Percentiles rank a stretch among this genome's conserved stretches.
These are phyloP conservation scores for Holacanthella duospinosa DNA, from an alignment of 2,888 invertebrate species.

Conservation along the genomic window DNA sequence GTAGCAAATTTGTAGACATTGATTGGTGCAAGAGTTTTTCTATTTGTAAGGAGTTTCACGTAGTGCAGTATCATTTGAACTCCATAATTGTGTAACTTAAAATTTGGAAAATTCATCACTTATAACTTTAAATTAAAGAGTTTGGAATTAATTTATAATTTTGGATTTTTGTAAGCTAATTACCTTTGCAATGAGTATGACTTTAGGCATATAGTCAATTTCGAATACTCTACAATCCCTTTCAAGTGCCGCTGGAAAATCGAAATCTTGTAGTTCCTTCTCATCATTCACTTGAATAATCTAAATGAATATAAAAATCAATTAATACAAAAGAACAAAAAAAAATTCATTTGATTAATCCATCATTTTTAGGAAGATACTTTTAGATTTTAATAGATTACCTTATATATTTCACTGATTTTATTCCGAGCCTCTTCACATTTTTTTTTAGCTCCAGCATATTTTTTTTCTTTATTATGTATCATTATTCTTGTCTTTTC, in stretches of 20 bases:
- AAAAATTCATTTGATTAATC: not conserved
- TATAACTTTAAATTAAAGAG: not conserved
- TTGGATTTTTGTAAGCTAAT: too few relatives aligned
- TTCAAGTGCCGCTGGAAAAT: constrained; percentile 19
- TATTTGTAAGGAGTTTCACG: constrained; percentile 9
- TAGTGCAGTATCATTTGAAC: constrained; percentile 23
- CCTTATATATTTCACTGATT: constrained; percentile 3
- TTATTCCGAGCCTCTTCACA: not conserved
- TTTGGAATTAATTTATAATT: not conserved
- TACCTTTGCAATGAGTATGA: constrained; percentile 16
- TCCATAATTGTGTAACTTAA: constrained; percentile 25
- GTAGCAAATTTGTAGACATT: constrained; percentile 18
- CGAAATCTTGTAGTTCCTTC: constrained; percentile 17
- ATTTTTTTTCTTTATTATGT: not conserved
- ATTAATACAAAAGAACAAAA: not conserved
- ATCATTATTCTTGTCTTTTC: not conserved
- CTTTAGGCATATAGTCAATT: constrained; percentile 17
- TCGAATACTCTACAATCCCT: constrained; percentile 12
- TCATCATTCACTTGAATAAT: constrained; percentile 14
- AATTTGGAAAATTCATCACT: not conserved
- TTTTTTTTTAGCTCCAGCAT: not conserved
- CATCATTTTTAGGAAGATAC: not conserved
- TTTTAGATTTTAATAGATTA: not conserved
- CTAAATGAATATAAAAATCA: not conserved
- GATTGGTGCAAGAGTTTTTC: constrained; percentile 8